A percentile compares a stretch with the other conserved stretches of the same genome.
These are phyloP conservation scores for Trachops cirrhosus DNA, from an alignment of 2,797 vertebrate genomes.

Conservation along the genomic window DNA sequence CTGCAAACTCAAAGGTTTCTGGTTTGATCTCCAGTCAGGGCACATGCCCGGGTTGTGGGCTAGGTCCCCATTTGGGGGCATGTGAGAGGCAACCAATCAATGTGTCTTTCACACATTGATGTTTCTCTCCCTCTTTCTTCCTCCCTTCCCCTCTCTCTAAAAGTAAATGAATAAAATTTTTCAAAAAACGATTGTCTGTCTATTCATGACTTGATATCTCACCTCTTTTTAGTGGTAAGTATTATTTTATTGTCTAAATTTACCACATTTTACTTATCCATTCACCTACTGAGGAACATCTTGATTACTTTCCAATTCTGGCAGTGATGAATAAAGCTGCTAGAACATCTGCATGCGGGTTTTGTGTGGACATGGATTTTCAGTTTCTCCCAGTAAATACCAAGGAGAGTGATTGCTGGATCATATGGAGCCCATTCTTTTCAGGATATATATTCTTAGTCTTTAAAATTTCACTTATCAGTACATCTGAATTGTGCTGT, in stretches of 20 bases:
- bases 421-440: neutral
- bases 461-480: neutral
- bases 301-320: neutral
- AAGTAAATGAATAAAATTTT: no score
- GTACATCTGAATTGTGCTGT: neutral
- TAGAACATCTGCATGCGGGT: neutral
- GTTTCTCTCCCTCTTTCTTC: no score
- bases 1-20: no score
- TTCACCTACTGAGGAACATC: neutral
- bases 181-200: no score
- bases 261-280: neutral
- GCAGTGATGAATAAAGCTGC: neutral
- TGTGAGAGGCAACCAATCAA: no score
- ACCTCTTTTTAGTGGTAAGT: neutral
- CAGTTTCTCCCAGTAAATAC: neutral
- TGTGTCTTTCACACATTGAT: no score
- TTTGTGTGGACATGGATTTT: neutral
- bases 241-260: neutral
- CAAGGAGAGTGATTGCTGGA: neutral
- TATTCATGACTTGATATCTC: neutral
- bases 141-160: no score
- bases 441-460: neutral
- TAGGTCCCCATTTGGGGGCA: no score
- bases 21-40: no score
- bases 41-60: no score